Evolutionary conservation across 2,113 vertebrate species (phyloP), one percentile per base, ranked within the genome.

Genomic region (Okapia johnstoni): DNA sequence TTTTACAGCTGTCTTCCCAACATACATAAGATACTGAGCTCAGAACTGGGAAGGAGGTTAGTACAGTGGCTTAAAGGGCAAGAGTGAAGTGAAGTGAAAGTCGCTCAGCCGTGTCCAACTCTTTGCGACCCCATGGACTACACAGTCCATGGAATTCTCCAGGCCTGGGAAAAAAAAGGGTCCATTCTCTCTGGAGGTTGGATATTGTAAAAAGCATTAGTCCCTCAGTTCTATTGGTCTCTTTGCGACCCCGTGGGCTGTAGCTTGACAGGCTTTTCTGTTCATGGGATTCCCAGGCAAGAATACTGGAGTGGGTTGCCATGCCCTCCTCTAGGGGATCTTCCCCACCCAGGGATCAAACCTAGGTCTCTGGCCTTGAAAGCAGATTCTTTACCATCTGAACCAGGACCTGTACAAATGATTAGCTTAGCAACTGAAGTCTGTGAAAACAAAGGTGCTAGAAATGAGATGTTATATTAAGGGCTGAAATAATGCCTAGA

Each of bases 151-250:
- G 63, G 19, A 36, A 36, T 36, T 70, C n/a, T 36, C 63, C n/a
- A 93, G 21, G 2, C 66, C 83, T 17, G 57, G 36, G 19, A 54
- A 58, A n/a, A 85, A 85, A 85, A 90, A 14, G 10, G n/a, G 9
- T 52, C 3, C 25, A n/a, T 95, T 50, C 36, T 11, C 36, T 91
- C 66, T 66, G n/a, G 87, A 88, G 58, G 5, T 0, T 61, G 26
- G 13, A 30, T 66, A 81, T 46, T 54, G 1, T 60, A 85, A 89
- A 43, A 43, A 76, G 66, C 66, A 12, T 70, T 40, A 70, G 70
- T 43, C 1, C 0, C 36, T 76, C 36, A 43, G 36, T 76, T 36
- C 70, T 76, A 25, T 14, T 0, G 2, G 0, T 43, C 36, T 73
- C 11, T 76, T 40, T 76, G 36, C 0, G 1, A 76, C 70, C 70